Evolutionary conservation across 2,113 vertebrate genomes (phyloP), one percentile per base, ranked within the genome.

Genomic region (Arenaria interpres): DNA sequence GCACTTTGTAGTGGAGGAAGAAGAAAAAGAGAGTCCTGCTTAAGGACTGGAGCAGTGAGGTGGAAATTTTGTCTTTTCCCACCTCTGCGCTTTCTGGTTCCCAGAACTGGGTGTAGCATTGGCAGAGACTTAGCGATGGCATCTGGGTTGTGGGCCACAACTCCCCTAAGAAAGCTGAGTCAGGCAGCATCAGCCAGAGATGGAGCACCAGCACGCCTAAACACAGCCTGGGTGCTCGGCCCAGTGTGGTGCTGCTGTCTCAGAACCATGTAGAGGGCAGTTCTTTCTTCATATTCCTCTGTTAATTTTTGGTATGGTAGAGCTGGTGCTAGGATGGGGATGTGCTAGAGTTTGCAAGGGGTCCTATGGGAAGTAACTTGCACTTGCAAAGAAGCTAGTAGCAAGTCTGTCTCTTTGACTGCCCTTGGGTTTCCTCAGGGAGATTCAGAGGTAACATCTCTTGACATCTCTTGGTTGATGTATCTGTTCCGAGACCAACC

Each of bases 261-360:
- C n/a, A 18, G n/a, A 60, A 41, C n/a, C 7, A 0, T 27, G 32
- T 48, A 54, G 2, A 0, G 19, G 32, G 37, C 48, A 59, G n/a
- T 20, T 68, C 15, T 71, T 53, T 33, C 33, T 45, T 63, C 5
- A 1, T 69, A 25, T 78, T 23, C n/a, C n/a, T 25, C 60, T 53
- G 30, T 53, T 82, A 59, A 51, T 41, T 69, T 84, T 37, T 48
- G 19, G 24, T 69, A 27, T 63, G 53, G 30, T 30, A 22, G 27
- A 72, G 39, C 13, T 27, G 63, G 19, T 43, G 41, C 35, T 67
- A 51, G 41, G 21, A 7, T 73, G 11, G 19, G 23, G 12, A 2
- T 53, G 23, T 53, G 39, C 23, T 68, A 32, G 48, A 57, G 46
- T n/a, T n/a, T n/a, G n/a, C n/a, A n/a, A n/a, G n/a, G n/a, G n/a